Evolutionary conservation across 2,888 invertebrate species (phyloP), one percentile per base, ranked within the genome.

Genomic region (Drosophila glabriapex): DNA sequence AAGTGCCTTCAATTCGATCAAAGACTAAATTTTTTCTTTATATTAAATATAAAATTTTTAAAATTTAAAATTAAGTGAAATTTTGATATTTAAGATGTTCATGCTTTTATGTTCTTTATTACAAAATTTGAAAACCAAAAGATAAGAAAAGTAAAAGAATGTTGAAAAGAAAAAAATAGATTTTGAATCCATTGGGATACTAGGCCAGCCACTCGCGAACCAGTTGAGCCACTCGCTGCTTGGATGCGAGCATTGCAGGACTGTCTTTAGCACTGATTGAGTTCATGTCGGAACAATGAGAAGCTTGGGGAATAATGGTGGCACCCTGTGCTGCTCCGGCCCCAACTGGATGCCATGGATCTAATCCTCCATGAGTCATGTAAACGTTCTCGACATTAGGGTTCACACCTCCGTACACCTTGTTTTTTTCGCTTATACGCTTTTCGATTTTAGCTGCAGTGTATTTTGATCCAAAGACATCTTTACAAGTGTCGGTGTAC

Each of bases 301-400:
- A 88, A 12, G 52, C 58, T 3, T 50, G 37, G 0, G 91, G 86
- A n/a, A 92, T 81, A 31, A 92, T 84, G 12, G 80, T 86, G 31
- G 91, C 91, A n/a, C 73, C 75, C 37, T 84, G 65, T 19, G 41
- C 70, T 3, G 41, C 53, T 5, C 83, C 79, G 2, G 93, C 87
- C 2, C 95, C 95, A 70, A 94, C 92, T 12, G 91, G 82, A 80
- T 94, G 93, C 95, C 95, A 95, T 16, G 95, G 94, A 91, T 95
- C 95, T 28, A 94, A 72, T 61, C 92, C 92, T 12, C 95, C 95
- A 61, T 95, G 94, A 4, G 94, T 93, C 63, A 94, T 94, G 33
- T 94, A 93, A 1, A 95, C 94, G 60, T 94, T 94, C 9, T 90
- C 92, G 0, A 94, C 92, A n/a, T 93, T 91, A 0, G 94, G 93